Percentiles rank a stretch among this genome's conserved stretches.
phyloP scores from a whole-genome alignment of 2,888 invertebrate species.

The Rotaria sp. region DNA sequence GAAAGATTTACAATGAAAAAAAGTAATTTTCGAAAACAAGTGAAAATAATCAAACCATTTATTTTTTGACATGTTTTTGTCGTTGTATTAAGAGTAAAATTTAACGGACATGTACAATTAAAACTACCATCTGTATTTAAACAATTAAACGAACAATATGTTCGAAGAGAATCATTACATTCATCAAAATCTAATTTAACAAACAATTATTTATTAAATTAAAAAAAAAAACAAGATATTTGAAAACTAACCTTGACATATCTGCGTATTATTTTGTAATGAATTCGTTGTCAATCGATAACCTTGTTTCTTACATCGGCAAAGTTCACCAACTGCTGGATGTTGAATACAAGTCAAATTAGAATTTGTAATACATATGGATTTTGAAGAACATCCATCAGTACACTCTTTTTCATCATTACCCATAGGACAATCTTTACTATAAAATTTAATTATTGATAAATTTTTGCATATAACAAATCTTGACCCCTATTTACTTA shows the following conservation, averaged over 20 bases:
- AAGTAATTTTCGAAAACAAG: neutral
- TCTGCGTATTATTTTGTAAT: neutral
- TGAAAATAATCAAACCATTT: neutral
- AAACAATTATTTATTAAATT: neutral
- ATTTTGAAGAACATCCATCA: neutral
- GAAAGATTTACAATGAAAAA: neutral
- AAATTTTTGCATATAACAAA: neutral
- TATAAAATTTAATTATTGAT: neutral
- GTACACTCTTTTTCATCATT: neutral
- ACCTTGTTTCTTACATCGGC: neutral
- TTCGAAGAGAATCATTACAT: neutral
- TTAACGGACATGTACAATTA: neutral
- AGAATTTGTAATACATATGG: neutral
- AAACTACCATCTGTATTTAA: neutral
- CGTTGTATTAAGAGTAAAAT: neutral
- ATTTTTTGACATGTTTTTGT: neutral
- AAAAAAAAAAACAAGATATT: neutral
- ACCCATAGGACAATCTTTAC: neutral
- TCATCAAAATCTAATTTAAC: neutral
- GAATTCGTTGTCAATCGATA: neutral
- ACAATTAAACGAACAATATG: slow-evolving; percentile 12
- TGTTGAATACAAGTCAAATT: neutral
- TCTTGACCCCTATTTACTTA: neutral
- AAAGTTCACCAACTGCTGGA: neutral
- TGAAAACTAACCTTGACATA: neutral